Conservation (phyloP, 2,888 invertebrate species). For the Scaptomyza caliginosa region DNA sequence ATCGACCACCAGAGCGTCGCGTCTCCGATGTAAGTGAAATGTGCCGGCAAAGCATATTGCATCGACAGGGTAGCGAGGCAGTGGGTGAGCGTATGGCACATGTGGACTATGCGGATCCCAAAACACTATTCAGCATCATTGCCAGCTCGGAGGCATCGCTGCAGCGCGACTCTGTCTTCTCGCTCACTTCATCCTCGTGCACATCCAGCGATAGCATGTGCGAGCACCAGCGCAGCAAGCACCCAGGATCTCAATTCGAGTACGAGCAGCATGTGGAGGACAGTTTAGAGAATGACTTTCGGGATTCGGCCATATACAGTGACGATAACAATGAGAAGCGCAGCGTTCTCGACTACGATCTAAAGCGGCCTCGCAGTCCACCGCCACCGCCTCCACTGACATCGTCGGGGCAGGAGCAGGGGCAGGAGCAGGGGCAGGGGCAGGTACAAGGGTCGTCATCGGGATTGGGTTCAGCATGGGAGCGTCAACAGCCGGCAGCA, state of each 20-base stretch:
- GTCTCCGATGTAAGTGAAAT: conserved; percentile 83
- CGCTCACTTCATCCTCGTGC: conserved; percentile 81
- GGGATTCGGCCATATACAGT: conserved; percentile 93
- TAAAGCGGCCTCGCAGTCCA: conserved; percentile 68
- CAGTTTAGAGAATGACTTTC: conserved; percentile 88
- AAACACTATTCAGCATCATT: conserved; percentile 85
- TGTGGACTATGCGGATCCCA: conserved; percentile 93
- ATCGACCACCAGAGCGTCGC: conserved; percentile 81
- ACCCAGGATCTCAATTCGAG: conserved; percentile 86
- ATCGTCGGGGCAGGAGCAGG: not conserved
- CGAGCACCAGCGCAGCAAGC: conserved; percentile 71
- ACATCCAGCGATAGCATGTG: conserved; percentile 82
- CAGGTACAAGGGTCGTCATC: no score
- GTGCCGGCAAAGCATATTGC: conserved; percentile 85
- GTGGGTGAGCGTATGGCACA: conserved; percentile 95
- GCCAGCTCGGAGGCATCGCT: conserved; percentile 72
- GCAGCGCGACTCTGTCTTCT: conserved; percentile 83
- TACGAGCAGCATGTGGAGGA: conserved; percentile 91
- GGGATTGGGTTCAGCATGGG: not conserved
- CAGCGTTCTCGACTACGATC: conserved; percentile 53
- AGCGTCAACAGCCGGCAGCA: conserved; percentile 31
- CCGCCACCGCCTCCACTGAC: conserved; percentile 73
- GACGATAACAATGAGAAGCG: conserved; percentile 85
- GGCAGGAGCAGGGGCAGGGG: not conserved
- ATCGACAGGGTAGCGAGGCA: conserved; percentile 92